Evolutionary conservation across 2,888 invertebrate species (phyloP).

Genomic region (Oscheius sp.): DNA sequence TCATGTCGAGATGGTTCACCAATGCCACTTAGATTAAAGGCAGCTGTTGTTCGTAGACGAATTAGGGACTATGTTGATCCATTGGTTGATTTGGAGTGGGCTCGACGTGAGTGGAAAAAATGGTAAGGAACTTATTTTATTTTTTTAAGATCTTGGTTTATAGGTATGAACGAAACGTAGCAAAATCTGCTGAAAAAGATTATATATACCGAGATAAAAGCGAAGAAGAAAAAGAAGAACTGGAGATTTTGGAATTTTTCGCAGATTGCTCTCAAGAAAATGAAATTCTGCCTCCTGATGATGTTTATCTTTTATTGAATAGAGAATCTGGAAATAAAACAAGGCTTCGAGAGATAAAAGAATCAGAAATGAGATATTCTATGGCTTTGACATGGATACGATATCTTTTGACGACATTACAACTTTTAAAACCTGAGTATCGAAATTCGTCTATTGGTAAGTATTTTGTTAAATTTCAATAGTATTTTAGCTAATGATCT

Average conservation of each 20-base stretch:
- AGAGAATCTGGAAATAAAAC: slow-evolving; percentile 11
- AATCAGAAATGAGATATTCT: slow-evolving; percentile 21
- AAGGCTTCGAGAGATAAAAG: not conserved
- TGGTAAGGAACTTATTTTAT: slow-evolving; percentile 35
- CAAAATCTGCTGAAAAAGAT: slow-evolving; percentile 44
- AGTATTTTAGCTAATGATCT: too few species aligned
- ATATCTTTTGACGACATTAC: slow-evolving; percentile 42
- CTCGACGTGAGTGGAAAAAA: slow-evolving; percentile 52
- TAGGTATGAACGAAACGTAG: slow-evolving; percentile 34
- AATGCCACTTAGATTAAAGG: slow-evolving; percentile 48
- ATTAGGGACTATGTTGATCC: slow-evolving; percentile 27
- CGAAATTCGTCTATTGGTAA: slow-evolving; percentile 2
- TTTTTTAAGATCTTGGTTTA: not conserved
- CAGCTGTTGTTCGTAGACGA: slow-evolving; percentile 36
- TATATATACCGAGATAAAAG: slow-evolving; percentile 59
- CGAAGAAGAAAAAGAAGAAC: slow-evolving; percentile 54
- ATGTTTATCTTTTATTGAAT: slow-evolving; percentile 42
- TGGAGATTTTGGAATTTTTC: slow-evolving; percentile 47
- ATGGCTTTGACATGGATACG: slow-evolving; percentile 50
- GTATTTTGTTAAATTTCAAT: not conserved
- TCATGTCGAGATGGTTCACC: slow-evolving; percentile 47
- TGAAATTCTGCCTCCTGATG: slow-evolving; percentile 37
- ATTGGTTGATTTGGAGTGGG: slow-evolving; percentile 47
- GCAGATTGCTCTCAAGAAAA: slow-evolving; percentile 30
- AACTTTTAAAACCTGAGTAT: slow-evolving; percentile 29